A percentile compares a stretch with the other conserved stretches of the same genome.
These are phyloP conservation scores for Sipha maydis DNA, from an alignment of 2,888 invertebrate genomes.

Conservation along the genomic window DNA sequence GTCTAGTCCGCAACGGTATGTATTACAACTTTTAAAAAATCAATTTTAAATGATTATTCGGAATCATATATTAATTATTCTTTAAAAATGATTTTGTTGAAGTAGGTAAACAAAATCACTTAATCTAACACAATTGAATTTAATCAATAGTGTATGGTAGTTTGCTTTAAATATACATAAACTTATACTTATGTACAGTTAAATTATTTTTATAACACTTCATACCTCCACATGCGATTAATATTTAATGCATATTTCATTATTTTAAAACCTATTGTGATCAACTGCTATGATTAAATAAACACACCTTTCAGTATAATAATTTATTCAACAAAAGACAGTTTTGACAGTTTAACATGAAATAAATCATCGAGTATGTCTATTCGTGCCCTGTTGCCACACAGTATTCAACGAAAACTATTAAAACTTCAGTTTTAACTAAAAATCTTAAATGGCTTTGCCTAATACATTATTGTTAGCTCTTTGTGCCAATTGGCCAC, in stretches of 20 bases:
- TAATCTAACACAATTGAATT: background rate
- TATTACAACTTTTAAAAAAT: no score
- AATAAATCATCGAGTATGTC: constrained; percentile 36
- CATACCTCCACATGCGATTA: background rate
- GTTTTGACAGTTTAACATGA: constrained; percentile 39
- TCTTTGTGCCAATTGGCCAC: constrained; percentile 65
- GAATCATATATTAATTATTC: no score
- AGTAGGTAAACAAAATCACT: no score
- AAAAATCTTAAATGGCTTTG: constrained; percentile 46
- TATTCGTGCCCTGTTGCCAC: background rate
- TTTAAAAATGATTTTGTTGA: no score
- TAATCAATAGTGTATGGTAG: background rate
- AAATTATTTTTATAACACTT: constrained; percentile 5
- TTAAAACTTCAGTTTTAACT: background rate
- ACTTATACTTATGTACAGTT: background rate
- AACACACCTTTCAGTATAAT: constrained; percentile 30
- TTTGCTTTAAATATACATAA: background rate
- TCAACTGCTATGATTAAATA: constrained; percentile 42
- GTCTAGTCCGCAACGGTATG: no score
- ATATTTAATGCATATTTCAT: constrained; percentile 48
- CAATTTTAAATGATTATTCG: no score
- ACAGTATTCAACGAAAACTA: background rate
- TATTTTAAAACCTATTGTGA: constrained; percentile 52
- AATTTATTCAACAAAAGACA: constrained; percentile 53
- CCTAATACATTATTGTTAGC: constrained; percentile 64